Percentiles rank a stretch among this genome's conserved stretches.
Evolutionary conservation across 2,888 invertebrate genomes (phyloP).

Genomic region (Anodontia alba): DNA sequence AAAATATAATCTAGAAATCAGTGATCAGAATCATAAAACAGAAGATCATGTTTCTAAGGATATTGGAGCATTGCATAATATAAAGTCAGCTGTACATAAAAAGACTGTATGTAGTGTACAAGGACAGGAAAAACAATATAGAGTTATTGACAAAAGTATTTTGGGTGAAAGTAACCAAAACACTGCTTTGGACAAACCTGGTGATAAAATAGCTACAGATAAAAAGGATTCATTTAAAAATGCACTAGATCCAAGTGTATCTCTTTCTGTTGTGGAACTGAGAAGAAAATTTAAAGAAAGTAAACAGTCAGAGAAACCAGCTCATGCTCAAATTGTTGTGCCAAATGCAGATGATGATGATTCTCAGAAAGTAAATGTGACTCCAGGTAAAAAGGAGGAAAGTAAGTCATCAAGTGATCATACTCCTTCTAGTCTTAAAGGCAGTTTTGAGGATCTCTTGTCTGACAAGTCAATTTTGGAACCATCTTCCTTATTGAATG

Average conservation of each 20-base stretch:
- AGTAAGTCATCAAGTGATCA: constrained; percentile 10
- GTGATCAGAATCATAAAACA: constrained; percentile 27
- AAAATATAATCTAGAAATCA: neutral
- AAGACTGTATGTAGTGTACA: constrained; percentile 18
- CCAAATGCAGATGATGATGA: neutral
- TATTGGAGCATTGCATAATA: neutral
- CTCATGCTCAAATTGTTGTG: neutral
- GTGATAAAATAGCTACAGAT: constrained; percentile 13
- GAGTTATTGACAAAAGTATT: constrained; percentile 49
- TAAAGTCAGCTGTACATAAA: neutral
- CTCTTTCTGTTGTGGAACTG: neutral
- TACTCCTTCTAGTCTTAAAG: constrained; percentile 22
- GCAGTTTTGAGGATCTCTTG: constrained; percentile 50
- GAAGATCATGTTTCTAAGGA: neutral
- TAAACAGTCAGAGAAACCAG: neutral
- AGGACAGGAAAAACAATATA: constrained; percentile 48
- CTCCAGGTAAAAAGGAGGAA: constrained; percentile 11
- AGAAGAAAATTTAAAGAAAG: constrained; percentile 15
- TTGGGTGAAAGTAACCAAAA: constrained; percentile 8
- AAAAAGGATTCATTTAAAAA: constrained; percentile 9
- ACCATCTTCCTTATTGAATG: constrained; percentile 64
- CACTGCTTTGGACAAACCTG: neutral
- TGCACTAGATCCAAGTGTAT: neutral
- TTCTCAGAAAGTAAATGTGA: constrained; percentile 1
- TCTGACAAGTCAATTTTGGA: constrained; percentile 51